phyloP scores from a whole-genome alignment of 2,888 invertebrate genomes.

The Lepidocyrtoides sp. region DNA sequence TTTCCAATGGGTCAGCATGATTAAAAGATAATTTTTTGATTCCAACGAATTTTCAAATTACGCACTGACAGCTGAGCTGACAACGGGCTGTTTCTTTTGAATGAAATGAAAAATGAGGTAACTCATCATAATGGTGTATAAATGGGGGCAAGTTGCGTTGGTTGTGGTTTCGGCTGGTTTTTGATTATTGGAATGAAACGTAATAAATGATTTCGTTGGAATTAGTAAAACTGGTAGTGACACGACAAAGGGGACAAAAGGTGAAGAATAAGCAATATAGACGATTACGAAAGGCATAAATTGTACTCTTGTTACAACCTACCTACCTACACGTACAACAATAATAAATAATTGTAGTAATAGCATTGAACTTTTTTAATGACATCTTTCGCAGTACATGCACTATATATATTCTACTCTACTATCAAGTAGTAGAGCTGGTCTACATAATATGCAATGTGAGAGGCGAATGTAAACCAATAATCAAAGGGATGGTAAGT shows the following conservation, averaged over 20 bases:
- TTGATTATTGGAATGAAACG: conserved; percentile 9
- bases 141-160: conserved; percentile 48
- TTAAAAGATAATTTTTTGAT: conserved; percentile 26
- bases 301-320: background rate
- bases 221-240: conserved; percentile 43
- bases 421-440: background rate
- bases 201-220: conserved; percentile 44
- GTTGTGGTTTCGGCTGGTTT: conserved; percentile 40
- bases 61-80: background rate
- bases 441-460: background rate
- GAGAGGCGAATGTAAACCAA: background rate
- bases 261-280: conserved; percentile 2
- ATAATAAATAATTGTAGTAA: background rate
- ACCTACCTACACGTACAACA: background rate
- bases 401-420: background rate
- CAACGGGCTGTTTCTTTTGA: background rate
- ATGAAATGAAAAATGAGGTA: background rate
- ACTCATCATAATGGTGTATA: background rate
- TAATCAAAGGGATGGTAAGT: conserved; percentile 40
- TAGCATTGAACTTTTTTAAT: conserved; percentile 66
- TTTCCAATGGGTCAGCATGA: conserved; percentile 14
- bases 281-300: conserved; percentile 29
- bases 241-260: conserved; percentile 43
- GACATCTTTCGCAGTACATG: conserved; percentile 9
- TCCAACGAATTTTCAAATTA: conserved; percentile 31